A percentile compares a stretch with the other conserved stretches of the same genome.
phyloP scores from a whole-genome alignment of 2,797 vertebrate species.

The Pseudotriccus pelzelni region DNA sequence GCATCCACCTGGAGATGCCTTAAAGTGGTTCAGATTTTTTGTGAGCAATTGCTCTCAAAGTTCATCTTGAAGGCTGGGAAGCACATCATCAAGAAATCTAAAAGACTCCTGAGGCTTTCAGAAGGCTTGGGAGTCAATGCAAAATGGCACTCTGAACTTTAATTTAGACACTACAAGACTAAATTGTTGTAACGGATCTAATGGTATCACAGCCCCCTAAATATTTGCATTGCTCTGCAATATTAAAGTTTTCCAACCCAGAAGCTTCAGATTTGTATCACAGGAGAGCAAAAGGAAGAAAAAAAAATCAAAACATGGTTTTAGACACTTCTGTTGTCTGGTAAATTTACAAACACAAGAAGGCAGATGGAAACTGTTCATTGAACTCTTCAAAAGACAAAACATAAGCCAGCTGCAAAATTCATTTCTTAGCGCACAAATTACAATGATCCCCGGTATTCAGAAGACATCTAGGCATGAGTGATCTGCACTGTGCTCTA shows the following conservation, averaged over 20 bases:
- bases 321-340: background rate
- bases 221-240: background rate
- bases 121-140: background rate
- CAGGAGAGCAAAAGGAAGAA: accelerated
- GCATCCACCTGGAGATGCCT: background rate
- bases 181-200: background rate
- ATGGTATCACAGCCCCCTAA: background rate
- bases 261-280: background rate
- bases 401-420: background rate
- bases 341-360: background rate
- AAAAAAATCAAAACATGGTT: background rate
- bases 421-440: background rate
- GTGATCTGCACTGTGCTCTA: background rate
- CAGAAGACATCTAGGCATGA: accelerated
- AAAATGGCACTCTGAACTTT: background rate
- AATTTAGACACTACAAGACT: background rate
- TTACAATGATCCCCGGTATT: background rate
- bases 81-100: background rate
- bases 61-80: background rate
- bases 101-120: background rate
- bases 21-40: background rate
- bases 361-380: background rate
- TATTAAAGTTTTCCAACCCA: background rate
- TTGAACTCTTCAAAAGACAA: background rate
- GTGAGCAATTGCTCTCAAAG: background rate